Evolutionary conservation across 2,113 vertebrate species (phyloP), one percentile per base, ranked within the genome.

Genomic region (Neotoma lepida): DNA sequence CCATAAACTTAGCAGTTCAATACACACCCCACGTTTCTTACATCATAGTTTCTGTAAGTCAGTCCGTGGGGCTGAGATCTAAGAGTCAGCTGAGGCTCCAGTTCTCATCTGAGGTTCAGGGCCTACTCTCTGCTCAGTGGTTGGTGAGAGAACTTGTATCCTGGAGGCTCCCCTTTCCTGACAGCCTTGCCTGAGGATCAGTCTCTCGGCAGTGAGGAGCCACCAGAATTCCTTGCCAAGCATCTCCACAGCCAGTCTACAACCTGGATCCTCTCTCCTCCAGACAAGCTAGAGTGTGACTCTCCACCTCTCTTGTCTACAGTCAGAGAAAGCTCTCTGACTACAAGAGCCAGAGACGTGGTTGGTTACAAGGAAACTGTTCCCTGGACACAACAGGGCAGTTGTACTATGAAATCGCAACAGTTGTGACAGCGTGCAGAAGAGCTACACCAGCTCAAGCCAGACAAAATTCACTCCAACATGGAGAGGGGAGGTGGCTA

Each of bases 1-100:
- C 61, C 35, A 95, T 54, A 92, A 71, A 93, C 1, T 15, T 90
- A 89, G 85, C 51, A 94, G 81, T 28, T 97, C 70, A 76, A 51
- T 81, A 90, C 0, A 81, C 1, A 92, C 84, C 28, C 68, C 22
- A 82, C 49, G 63, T 78, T n/a, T 82, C 85, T 96, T 86, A 70
- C 73, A n/a, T 96, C 35, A 61, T 41, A 20, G 22, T 89, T 61
- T 92, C 66, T 74, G 33, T 78, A 88, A 54, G 51, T 93, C 35
- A 81, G 44, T 39, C 30, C 41, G 35, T 54, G 26, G 15, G 46
- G 26, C n/a, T 49, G 12, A 90, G 95, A 90, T 68, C 30, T 41
- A 58, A 93, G 58, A 49, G 22, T 87, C 74, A 49, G 9, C 20
- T 44, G 35, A 96, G 18, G 7, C 28, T 44, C 56, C 33, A 6